phyloP scores from a whole-genome alignment of 2,888 invertebrate species.

The Azorinus chamasolen region DNA sequence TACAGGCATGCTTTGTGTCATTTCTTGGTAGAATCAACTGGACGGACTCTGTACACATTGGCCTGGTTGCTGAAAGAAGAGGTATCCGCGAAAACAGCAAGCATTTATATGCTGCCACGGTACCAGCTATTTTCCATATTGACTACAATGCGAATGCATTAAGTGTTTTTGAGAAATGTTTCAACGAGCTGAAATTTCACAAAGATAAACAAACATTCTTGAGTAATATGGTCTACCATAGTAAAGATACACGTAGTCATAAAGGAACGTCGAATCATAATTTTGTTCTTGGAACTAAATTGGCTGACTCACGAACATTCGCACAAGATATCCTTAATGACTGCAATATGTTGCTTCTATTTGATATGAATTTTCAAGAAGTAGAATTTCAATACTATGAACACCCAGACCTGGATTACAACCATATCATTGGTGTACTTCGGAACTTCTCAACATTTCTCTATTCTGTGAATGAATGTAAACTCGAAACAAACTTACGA shows the following conservation, averaged over 20 bases:
- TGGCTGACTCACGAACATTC: neutral
- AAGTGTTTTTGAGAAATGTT: conserved; percentile 41
- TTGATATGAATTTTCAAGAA: conserved; percentile 40
- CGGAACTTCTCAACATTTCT: conserved; percentile 71
- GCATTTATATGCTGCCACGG: conserved; percentile 63
- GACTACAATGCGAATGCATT: conserved; percentile 39
- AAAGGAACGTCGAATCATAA: conserved; percentile 70
- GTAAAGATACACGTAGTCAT: conserved; percentile 64
- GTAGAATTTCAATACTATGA: conserved; percentile 64
- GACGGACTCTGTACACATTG: conserved; percentile 61
- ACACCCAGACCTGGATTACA: conserved; percentile 64
- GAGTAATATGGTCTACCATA: conserved; percentile 68
- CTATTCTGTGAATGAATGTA: conserved; percentile 36
- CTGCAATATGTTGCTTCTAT: conserved; percentile 67
- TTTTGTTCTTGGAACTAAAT: conserved; percentile 62
- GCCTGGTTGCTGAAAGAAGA: conserved; percentile 64
- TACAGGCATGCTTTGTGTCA: conserved; percentile 64
- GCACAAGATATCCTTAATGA: conserved; percentile 54
- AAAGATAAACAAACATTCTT: conserved; percentile 62
- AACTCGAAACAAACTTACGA: conserved; percentile 27
- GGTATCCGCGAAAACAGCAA: conserved; percentile 35
- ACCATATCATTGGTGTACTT: conserved; percentile 65
- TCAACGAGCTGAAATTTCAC: conserved; percentile 36
- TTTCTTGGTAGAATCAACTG: conserved; percentile 73
- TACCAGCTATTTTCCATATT: conserved; percentile 64